Evolutionary conservation across 2,888 invertebrate genomes (phyloP).

Genomic region (Caradrina clavipalpis): DNA sequence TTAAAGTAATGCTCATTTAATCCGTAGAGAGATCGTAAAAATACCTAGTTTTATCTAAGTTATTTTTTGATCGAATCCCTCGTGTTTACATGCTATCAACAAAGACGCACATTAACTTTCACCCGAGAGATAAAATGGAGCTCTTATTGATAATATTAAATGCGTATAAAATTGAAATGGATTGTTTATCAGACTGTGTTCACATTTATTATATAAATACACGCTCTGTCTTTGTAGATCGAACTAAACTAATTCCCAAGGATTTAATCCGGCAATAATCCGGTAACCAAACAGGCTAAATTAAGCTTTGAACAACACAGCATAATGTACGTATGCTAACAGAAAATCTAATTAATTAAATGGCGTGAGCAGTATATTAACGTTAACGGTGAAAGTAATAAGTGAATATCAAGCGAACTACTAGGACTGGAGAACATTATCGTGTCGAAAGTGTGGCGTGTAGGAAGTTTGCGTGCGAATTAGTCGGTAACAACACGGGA

Average conservation of each 20-base stretch:
- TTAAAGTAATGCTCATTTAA: constrained; percentile 38
- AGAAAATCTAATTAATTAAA: constrained; percentile 57
- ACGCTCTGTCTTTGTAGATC: constrained; percentile 11
- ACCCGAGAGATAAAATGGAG: constrained; percentile 36
- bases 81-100: constrained; percentile 39
- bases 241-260: constrained; percentile 28
- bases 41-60: constrained; percentile 26
- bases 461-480: constrained; percentile 86
- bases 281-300: constrained; percentile 35
- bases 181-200: constrained; percentile 34
- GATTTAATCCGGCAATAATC: constrained; percentile 40
- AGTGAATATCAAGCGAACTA: constrained; percentile 71
- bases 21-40: constrained; percentile 37
- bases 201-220: constrained; percentile 22
- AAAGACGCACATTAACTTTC: constrained; percentile 44
- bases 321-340: constrained; percentile 38
- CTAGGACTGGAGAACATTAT: constrained; percentile 79
- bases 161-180: constrained; percentile 14
- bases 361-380: constrained; percentile 54
- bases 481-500: constrained; percentile 81
- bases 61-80: constrained; percentile 36
- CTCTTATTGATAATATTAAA: constrained; percentile 29
- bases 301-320: constrained; percentile 26
- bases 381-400: constrained; percentile 59
- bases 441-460: constrained; percentile 74